A percentile compares a stretch with the other conserved stretches of the same genome.
Conservation (phyloP, 2,888 invertebrate genomes). For the Oxycera nigricornis region DNA sequence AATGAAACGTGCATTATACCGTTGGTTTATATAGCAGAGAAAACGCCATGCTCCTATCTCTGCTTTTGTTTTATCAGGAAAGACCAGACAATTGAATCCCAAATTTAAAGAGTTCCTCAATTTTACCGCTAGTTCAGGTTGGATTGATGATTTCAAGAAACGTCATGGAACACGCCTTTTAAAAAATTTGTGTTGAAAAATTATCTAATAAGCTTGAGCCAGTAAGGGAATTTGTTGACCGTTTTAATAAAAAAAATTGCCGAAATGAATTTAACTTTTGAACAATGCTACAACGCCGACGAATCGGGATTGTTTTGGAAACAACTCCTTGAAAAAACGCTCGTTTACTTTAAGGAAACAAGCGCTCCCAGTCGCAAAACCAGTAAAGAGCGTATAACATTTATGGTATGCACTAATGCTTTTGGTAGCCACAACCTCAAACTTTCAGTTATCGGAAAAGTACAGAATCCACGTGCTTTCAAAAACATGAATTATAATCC, state of each 20-base stretch:
- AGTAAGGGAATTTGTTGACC: background rate
- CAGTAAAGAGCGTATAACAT: conserved; percentile 16
- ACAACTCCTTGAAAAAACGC: conserved; percentile 17
- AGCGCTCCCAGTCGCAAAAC: conserved; percentile 16
- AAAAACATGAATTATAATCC: conserved; percentile 21
- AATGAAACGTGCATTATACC: conserved; percentile 4
- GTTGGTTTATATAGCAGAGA: conserved; percentile 14
- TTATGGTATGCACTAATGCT: conserved; percentile 17
- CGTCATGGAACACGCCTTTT: background rate
- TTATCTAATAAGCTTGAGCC: background rate
- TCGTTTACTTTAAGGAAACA: conserved; percentile 25
- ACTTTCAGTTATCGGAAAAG: conserved; percentile 14
- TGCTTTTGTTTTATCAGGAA: conserved; percentile 12
- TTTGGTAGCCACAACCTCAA: conserved; percentile 22
- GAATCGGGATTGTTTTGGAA: conserved; percentile 7
- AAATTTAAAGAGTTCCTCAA: conserved; percentile 6
- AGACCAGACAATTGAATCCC: background rate
- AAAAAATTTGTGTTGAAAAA: conserved; percentile 3
- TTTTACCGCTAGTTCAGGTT: background rate
- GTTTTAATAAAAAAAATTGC: conserved; percentile 6
- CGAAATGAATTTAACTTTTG: conserved; percentile 14
- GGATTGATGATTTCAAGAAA: conserved; percentile 7
- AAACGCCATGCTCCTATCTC: conserved; percentile 15
- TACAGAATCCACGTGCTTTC: conserved; percentile 21
- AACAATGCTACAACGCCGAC: background rate